Conservation (phyloP, 2,888 invertebrate species). For the Eupeodes latifasciatus region DNA sequence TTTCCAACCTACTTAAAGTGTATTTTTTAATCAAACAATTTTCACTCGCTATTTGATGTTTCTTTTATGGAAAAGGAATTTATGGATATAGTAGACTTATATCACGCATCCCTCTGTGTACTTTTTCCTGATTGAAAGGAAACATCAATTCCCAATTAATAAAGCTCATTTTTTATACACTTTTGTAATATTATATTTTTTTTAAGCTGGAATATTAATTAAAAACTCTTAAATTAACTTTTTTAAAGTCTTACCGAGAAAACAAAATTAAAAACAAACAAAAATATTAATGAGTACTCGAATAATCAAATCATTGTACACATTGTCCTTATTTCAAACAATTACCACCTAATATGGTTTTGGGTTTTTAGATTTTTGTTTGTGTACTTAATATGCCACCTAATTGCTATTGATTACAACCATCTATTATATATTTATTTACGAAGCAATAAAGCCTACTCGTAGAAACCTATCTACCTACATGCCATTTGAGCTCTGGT, state of each 20-base stretch:
- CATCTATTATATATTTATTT: neutral
- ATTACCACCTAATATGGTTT: neutral
- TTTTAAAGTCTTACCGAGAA: neutral
- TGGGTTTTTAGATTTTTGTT: too few species aligned
- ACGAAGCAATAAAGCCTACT: neutral
- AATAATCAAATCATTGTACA: neutral
- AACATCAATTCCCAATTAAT: slow-evolving; percentile 11
- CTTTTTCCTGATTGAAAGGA: neutral
- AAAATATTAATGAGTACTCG: too few species aligned
- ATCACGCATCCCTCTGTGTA: neutral
- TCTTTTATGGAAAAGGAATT: too few species aligned
- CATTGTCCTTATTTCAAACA: neutral
- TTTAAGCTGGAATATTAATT: neutral
- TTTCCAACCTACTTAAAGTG: too few species aligned
- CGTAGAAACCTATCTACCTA: neutral
- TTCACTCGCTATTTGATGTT: too few species aligned
- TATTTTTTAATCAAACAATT: too few species aligned
- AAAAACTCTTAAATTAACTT: neutral
- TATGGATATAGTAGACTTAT: too few species aligned
- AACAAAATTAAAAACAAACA: neutral
- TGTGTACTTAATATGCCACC: neutral
- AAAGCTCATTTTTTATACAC: neutral
- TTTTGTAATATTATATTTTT: neutral
- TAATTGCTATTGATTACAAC: slow-evolving; percentile 6
- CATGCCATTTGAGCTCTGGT: neutral